Evolutionary conservation across 2,797 vertebrate species (phyloP).

Genomic region (Rhinella marina): DNA sequence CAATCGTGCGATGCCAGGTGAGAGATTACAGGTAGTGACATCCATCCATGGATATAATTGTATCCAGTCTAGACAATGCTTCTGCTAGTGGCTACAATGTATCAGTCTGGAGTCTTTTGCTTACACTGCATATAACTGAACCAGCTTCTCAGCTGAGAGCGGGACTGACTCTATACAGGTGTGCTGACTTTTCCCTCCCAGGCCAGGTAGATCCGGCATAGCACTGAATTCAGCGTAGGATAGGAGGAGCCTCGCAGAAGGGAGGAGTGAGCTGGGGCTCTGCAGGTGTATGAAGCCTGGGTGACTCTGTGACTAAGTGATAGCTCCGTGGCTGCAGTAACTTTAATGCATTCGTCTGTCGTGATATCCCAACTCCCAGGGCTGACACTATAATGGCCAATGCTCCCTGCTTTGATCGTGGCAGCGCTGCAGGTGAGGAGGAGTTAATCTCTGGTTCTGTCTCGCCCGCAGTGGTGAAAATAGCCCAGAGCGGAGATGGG

Average conservation of each 20-base stretch:
- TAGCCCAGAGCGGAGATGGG: constrained; percentile 57
- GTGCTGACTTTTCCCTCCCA: no score
- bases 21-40: not conserved
- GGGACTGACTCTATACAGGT: no score
- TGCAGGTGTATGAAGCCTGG: not conserved
- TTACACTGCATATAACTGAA: no score
- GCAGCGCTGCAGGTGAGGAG: not conserved
- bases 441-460: constrained; percentile 44
- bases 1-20: not conserved
- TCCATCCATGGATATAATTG: not conserved
- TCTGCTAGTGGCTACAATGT: not conserved
- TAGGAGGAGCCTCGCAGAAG: no score
- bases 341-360: not conserved
- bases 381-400: not conserved
- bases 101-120: not conserved
- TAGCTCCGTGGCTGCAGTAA: no score
- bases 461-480: constrained; percentile 51
- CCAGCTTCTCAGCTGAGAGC: no score
- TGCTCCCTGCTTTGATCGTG: not conserved
- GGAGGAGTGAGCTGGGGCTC: not conserved
- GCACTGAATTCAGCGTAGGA: no score
- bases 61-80: not conserved
- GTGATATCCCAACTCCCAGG: not conserved
- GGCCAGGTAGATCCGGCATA: no score
- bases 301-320: not conserved